phyloP scores from a whole-genome alignment of 1,140 invertebrate species.

The Euwallacea fornicatus region DNA sequence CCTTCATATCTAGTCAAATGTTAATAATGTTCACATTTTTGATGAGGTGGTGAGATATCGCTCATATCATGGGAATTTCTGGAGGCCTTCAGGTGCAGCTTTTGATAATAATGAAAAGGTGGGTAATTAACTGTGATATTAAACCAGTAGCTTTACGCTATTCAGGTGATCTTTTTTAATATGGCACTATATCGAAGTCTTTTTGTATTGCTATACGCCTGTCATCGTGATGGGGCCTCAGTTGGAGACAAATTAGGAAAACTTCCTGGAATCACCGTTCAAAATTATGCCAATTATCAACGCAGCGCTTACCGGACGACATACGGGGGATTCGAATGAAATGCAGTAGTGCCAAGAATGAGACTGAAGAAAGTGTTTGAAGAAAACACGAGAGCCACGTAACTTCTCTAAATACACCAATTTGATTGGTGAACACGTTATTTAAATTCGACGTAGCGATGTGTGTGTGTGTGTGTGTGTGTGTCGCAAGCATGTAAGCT shows the following conservation, averaged over 20 bases:
- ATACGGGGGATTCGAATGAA: too few relatives aligned
- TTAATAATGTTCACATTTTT: constrained; percentile 35
- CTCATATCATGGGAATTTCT: constrained; percentile 41
- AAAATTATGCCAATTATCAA: too few relatives aligned
- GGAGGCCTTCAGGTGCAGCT: constrained; percentile 36
- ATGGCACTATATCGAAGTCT: too few relatives aligned
- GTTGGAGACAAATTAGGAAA: too few relatives aligned
- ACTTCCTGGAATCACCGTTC: too few relatives aligned
- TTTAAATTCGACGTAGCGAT: too few relatives aligned
- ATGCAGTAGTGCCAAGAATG: too few relatives aligned
- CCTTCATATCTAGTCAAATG: constrained; percentile 19
- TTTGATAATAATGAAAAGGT: constrained; percentile 37
- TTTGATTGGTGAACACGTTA: too few relatives aligned
- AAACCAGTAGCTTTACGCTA: constrained; percentile 1
- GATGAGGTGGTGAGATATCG: constrained; percentile 34
- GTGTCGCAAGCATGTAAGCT: constrained; percentile 24
- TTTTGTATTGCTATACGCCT: too few relatives aligned
- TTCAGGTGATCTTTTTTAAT: neutral
- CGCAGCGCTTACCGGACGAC: too few relatives aligned
- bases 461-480: neutral
- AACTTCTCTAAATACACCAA: constrained; percentile 28
- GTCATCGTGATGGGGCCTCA: too few relatives aligned
- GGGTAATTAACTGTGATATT: constrained; percentile 34
- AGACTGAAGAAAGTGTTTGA: too few relatives aligned
- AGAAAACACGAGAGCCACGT: neutral